A percentile compares a stretch with the other conserved stretches of the same genome.
These are phyloP conservation scores for Drosophila tanythrix DNA, from an alignment of 2,888 invertebrate species.

Conservation along the genomic window DNA sequence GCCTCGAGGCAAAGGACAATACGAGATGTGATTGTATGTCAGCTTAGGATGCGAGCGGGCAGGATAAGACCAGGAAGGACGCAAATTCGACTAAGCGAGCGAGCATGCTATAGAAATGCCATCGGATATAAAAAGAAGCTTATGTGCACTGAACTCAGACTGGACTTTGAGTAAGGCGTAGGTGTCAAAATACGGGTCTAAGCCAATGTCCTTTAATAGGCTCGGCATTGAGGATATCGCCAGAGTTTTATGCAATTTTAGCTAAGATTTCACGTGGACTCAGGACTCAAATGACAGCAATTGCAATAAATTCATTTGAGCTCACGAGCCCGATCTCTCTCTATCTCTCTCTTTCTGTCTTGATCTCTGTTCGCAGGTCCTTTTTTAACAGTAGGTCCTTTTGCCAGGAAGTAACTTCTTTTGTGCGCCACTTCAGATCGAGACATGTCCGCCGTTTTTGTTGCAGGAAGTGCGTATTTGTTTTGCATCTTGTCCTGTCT, in stretches of 20 bases:
- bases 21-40: conserved; percentile 76
- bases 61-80: conserved; percentile 69
- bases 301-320: conserved; percentile 72
- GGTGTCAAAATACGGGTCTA: conserved; percentile 83
- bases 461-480: conserved; percentile 80
- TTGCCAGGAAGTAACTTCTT: conserved; percentile 79
- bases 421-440: conserved; percentile 69
- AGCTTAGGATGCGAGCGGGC: conserved; percentile 67
- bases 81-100: conserved; percentile 3
- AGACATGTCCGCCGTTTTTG: conserved; percentile 58
- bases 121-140: conserved; percentile 78
- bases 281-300: conserved; percentile 43
- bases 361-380: conserved; percentile 10
- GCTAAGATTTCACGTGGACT: conserved; percentile 54
- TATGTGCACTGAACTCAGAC: conserved; percentile 33
- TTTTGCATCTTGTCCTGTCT: conserved; percentile 69
- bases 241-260: conserved; percentile 72
- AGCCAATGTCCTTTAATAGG: conserved; percentile 83
- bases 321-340: neutral
- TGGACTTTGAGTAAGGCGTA: conserved; percentile 37
- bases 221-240: conserved; percentile 44
- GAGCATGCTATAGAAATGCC: conserved; percentile 52
- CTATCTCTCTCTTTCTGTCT: neutral
- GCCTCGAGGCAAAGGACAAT: conserved; percentile 59
- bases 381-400: conserved; percentile 9